Base-by-base conservation (phyloP, 2,797 vertebrate species). In the Tamandua tetradactyla region DNA sequence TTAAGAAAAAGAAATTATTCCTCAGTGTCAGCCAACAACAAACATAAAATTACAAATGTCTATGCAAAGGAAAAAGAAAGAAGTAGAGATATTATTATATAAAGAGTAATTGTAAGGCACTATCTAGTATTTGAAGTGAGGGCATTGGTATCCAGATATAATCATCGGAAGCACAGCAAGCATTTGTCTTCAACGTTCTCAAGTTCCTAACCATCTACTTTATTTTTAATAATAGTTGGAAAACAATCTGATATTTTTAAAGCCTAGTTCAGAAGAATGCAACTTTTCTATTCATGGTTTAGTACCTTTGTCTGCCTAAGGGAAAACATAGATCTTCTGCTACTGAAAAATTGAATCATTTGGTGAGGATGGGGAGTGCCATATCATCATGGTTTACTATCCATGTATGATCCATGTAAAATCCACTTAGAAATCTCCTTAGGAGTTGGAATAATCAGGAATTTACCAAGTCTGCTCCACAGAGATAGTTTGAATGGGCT, bases 1-100 rank as follows among this genome's bases (percentile, higher is more conserved):
- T 89, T 76, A 91, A 94, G 59, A 95, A 94, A 96, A 95, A 59
- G 20, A 96, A 94, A 96, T 72, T 90, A 80, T 88, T 96, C 59
- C 93, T 93, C 91, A 96, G 62, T 66, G 52, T 91, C 93, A 94
- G 14, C 61, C 86, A 96, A 96, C 49, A 93, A 93, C 55, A 95
- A 96, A 96, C 86, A 61, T 52, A 95, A 94, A 97, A 92, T 35
- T 78, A 81, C 66, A 90, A 87, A 91, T 55, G n/a, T 76, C 57
- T 90, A 71, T 87, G 71, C 84, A 94, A 93, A 94, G 23, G 13
- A 52, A 89, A 88, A 81, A 78, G n/a, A 91, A 92, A 96, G 8
- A 95, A 86, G 42, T 57, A 66, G 64, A 88, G 88, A 94, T 86
- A 86, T 94, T 92, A 37, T 88, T 93, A 83, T 87, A 93, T 68